These are phyloP conservation scores for Eutrigla gurnardus DNA, from an alignment of 2,797 vertebrate genomes.

Conservation along the genomic window DNA sequence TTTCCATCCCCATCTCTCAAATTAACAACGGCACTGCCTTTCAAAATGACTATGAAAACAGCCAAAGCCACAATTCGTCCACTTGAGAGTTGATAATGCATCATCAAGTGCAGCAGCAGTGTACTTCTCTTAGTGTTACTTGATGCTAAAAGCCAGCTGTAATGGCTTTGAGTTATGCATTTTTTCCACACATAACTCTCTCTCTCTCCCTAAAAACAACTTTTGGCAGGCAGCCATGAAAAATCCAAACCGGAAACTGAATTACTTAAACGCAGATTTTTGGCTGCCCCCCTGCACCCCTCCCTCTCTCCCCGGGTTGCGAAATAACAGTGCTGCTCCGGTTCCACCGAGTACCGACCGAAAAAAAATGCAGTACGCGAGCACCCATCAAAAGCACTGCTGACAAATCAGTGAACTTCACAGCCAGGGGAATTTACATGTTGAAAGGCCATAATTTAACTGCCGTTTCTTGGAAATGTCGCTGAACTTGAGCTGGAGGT, in stretches of 20 bases:
- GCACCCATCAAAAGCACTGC: constrained; percentile 40
- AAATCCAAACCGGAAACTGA: constrained; percentile 59
- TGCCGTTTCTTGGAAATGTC: constrained; percentile 58
- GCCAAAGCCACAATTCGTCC: constrained; percentile 71
- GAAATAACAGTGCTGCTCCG: constrained; percentile 45
- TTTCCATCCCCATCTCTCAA: constrained; percentile 1
- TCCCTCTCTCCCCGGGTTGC: constrained; percentile 30
- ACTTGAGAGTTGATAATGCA: constrained; percentile 79
- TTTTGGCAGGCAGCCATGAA: constrained; percentile 63
- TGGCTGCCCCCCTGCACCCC: neutral
- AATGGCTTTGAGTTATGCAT: constrained; percentile 74
- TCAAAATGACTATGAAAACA: constrained; percentile 58
- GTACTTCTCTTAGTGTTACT: constrained; percentile 70
- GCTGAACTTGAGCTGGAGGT: constrained; percentile 52
- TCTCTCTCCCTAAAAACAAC: constrained; percentile 64
- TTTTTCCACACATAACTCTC: constrained; percentile 63
- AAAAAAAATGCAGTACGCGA: constrained; percentile 29
- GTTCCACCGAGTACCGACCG: neutral
- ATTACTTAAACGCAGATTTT: constrained; percentile 60
- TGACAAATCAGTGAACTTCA: constrained; percentile 59
- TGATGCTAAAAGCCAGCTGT: constrained; percentile 72
- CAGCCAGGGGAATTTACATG: constrained; percentile 52
- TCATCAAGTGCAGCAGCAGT: constrained; percentile 70
- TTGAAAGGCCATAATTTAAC: constrained; percentile 64
- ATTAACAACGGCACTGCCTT: constrained; percentile 57